Conservation (phyloP, 1,140 invertebrate species). For the Zaprionus inermis region DNA sequence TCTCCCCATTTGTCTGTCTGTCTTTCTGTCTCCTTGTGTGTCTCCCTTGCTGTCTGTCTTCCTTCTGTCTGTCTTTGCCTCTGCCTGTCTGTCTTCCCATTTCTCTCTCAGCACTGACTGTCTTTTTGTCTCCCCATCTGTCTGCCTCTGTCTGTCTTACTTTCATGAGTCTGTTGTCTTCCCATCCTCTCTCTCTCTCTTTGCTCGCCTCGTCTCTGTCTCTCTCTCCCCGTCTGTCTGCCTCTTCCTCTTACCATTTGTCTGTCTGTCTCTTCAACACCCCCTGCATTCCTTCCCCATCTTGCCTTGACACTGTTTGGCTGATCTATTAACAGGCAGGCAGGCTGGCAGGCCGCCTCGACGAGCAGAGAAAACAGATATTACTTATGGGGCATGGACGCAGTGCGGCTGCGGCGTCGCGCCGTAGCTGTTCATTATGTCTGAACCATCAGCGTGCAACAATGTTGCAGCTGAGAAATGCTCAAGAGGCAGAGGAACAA, state of each 20-base stretch:
- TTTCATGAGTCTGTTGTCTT: not conserved
- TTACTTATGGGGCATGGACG: conserved; percentile 11
- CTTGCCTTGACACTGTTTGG: conserved; percentile 59
- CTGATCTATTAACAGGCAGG: conserved; percentile 69
- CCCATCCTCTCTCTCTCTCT: not conserved
- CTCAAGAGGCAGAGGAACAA: conserved; percentile 75
- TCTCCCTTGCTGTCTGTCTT: not conserved
- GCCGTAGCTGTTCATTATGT: conserved; percentile 59
- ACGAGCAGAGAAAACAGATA: conserved; percentile 40
- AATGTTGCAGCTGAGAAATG: conserved; percentile 75
- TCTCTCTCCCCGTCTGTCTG: not conserved
- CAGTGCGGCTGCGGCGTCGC: not conserved
- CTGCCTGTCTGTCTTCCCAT: not conserved
- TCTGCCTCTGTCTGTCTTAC: not conserved
- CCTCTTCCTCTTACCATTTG: too few relatives aligned
- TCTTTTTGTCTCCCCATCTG: not conserved
- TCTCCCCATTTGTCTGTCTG: not conserved
- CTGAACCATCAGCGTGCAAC: conserved; percentile 61
- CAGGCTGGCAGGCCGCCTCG: conserved; percentile 15
- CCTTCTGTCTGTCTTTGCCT: too few relatives aligned
- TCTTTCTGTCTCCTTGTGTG: not conserved
- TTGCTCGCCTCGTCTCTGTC: not conserved
- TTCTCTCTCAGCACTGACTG: not conserved
- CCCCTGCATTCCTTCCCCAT: not conserved
- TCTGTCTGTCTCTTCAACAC: conserved; percentile 6